Conservation (phyloP, 2,113 vertebrate genomes). For the Tylochromis polylepis region DNA sequence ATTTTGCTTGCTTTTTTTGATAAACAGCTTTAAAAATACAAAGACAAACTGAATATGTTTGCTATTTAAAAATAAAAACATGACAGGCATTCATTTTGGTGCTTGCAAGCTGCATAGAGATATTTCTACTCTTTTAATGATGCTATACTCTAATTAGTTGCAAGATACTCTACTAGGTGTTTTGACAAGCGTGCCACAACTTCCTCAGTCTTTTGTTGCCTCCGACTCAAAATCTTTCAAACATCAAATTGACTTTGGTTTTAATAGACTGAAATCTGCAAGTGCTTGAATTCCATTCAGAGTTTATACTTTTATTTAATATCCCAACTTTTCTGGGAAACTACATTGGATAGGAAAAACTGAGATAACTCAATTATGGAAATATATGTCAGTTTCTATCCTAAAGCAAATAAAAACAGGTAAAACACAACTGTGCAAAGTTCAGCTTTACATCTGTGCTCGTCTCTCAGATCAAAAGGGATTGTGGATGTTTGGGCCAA, state of each 20-base stretch:
- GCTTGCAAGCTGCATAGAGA: background rate
- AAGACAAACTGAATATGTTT: background rate
- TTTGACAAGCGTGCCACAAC: background rate
- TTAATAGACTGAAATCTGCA: background rate
- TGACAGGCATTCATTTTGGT: background rate
- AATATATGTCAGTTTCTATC: background rate
- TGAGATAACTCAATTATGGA: background rate
- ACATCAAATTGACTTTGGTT: background rate
- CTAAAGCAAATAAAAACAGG: background rate
- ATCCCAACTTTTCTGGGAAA: background rate
- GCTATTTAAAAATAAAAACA: background rate
- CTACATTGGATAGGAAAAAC: background rate
- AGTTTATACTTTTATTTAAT: background rate
- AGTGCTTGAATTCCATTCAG: background rate
- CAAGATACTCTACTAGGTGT: background rate
- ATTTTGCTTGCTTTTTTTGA: background rate
- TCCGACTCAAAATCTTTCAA: background rate
- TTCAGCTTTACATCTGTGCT: background rate
- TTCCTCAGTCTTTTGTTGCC: background rate
- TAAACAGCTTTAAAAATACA: background rate
- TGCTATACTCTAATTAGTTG: background rate
- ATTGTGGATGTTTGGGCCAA: constrained; percentile 8
- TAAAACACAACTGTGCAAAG: background rate
- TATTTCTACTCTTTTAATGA: background rate
- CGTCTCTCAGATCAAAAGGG: background rate